Conservation (phyloP, 2,113 vertebrate species). For the Hemibates koningsi region DNA sequence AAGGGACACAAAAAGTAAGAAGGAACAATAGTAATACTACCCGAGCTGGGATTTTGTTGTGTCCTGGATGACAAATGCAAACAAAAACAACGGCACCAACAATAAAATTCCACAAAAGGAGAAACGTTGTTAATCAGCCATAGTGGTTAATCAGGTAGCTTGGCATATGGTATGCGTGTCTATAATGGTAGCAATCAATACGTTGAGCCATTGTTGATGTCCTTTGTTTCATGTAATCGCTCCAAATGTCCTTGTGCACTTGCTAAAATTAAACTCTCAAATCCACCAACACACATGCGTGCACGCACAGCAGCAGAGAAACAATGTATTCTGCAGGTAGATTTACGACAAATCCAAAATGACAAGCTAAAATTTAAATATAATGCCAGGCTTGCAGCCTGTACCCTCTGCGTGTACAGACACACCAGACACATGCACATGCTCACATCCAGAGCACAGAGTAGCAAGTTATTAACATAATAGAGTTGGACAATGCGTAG, state of each 20-base stretch:
- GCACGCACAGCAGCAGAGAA: neutral
- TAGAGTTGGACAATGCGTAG: conserved; percentile 32
- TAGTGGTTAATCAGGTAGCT: conserved; percentile 8
- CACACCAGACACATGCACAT: neutral
- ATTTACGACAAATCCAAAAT: conserved; percentile 31
- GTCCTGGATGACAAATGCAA: neutral
- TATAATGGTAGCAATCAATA: conserved; percentile 32
- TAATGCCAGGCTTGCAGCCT: neutral
- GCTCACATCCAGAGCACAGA: neutral
- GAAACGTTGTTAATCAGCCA: neutral
- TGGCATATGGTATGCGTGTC: conserved; percentile 12
- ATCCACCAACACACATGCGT: neutral
- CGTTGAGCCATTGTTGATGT: conserved; percentile 8
- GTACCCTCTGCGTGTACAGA: neutral
- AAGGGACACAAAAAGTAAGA: neutral
- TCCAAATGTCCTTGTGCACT: conserved; percentile 35
- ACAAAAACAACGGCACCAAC: neutral
- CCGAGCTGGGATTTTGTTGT: neutral
- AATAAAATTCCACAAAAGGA: neutral
- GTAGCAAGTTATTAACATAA: conserved; percentile 44
- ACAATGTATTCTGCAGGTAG: conserved; percentile 17
- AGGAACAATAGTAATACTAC: neutral
- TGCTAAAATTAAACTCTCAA: neutral
- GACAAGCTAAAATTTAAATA: conserved; percentile 48
- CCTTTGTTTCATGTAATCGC: conserved; percentile 23